phyloP scores from a whole-genome alignment of 2,797 vertebrate species.

The Furcifer pardalis region DNA sequence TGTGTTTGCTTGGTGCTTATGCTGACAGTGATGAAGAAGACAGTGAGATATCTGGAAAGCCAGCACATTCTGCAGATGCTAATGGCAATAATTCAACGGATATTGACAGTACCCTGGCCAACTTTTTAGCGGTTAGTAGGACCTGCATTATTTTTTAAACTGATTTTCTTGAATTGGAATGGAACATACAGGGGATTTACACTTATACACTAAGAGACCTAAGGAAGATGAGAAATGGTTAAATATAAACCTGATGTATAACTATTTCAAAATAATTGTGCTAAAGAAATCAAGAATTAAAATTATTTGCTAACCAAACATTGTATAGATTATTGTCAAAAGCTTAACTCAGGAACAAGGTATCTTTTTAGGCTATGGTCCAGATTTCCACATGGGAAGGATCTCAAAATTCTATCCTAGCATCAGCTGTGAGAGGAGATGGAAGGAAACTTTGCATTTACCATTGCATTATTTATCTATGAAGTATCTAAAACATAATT shows the following conservation, averaged over 20 bases:
- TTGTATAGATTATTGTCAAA: not conserved
- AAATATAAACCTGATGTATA: not conserved
- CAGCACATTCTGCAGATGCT: constrained; percentile 63
- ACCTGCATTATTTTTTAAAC: constrained; percentile 16
- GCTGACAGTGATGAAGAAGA: constrained; percentile 98
- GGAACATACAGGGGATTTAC: not conserved
- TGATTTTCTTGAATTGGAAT: not conserved
- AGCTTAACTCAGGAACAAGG: not conserved
- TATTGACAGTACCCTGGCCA: constrained; percentile 96
- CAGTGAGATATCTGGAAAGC: constrained; percentile 69
- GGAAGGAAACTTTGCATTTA: not conserved
- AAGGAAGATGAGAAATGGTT: not conserved
- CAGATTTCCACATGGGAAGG: not conserved
- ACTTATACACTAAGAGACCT: not conserved
- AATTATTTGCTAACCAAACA: not conserved
- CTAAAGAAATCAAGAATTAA: not conserved
- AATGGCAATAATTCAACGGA: constrained; percentile 84
- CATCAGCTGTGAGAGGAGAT: not conserved
- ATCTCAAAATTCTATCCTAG: not conserved
- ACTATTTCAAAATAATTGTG: not conserved
- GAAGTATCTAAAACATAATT: not conserved
- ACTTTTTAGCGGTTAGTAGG: constrained; percentile 92
- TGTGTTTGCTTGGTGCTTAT: constrained; percentile 94
- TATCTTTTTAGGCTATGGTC: not conserved
- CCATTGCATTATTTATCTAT: not conserved